phyloP scores from a whole-genome alignment of 2,113 vertebrate genomes.

The Microtus richardsoni region DNA sequence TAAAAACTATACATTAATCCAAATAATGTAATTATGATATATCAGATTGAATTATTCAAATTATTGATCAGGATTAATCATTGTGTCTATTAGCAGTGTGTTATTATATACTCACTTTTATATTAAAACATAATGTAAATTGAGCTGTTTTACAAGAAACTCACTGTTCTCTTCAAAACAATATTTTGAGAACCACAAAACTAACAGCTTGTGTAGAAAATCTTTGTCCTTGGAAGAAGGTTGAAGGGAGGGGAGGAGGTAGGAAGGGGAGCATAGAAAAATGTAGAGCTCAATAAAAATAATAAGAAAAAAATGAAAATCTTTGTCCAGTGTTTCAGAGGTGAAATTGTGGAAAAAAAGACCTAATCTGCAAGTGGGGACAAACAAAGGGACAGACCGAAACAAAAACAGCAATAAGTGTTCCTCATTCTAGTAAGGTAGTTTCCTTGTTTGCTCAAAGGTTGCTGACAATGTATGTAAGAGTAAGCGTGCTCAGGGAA shows the following conservation, averaged over 20 bases:
- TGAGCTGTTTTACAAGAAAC: neutral
- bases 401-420: neutral
- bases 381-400: fast-evolving
- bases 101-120: neutral
- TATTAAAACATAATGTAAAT: neutral
- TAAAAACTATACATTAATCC: neutral
- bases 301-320: neutral
- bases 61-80: neutral
- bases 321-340: neutral
- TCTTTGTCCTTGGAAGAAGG: too few relatives aligned
- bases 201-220: neutral
- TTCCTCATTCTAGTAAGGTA: neutral
- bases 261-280: too few relatives aligned
- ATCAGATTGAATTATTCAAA: neutral
- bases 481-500: neutral
- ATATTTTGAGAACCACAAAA: neutral
- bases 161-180: neutral
- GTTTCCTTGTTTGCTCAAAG: neutral
- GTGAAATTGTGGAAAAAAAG: neutral
- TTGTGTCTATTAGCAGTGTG: neutral
- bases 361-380: neutral
- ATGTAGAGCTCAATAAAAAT: too few relatives aligned
- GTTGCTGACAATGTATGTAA: neutral
- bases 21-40: neutral
- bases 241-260: too few relatives aligned